These are phyloP conservation scores for Rhinoptilus africanus DNA, from an alignment of 2,113 vertebrate genomes.

Conservation along the genomic window DNA sequence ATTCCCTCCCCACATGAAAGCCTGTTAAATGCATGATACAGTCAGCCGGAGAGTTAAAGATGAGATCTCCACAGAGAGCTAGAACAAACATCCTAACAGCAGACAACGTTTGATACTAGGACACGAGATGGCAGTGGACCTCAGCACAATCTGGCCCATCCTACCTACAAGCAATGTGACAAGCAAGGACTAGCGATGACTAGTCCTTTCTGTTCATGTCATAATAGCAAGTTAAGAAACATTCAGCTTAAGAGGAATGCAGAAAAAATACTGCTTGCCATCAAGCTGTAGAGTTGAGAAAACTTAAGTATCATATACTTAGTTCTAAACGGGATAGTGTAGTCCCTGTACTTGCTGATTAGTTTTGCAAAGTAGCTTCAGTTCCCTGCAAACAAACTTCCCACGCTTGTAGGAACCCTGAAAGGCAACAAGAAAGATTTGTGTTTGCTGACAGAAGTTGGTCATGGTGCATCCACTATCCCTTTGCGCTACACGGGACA, in stretches of 20 bases:
- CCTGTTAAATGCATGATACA: neutral
- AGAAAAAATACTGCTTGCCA: neutral
- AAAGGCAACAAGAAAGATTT: neutral
- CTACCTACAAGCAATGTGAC: neutral
- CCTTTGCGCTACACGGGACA: neutral
- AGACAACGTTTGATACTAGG: neutral
- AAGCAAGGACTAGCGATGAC: too few species aligned
- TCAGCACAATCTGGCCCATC: neutral
- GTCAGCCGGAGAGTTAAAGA: neutral
- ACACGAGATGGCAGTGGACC: neutral
- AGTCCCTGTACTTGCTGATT: neutral
- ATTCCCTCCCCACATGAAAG: neutral
- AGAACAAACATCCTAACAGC: neutral
- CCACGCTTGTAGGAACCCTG: neutral
- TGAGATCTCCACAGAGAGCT: neutral
- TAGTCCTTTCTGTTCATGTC: neutral
- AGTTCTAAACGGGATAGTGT: neutral
- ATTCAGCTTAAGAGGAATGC: neutral
- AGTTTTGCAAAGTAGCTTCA: neutral
- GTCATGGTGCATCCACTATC: fast-evolving
- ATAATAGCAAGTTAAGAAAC: neutral
- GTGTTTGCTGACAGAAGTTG: neutral
- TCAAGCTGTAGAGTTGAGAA: neutral
- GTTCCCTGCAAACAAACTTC: neutral
- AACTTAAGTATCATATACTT: neutral